Evolutionary conservation across 2,113 vertebrate species (phyloP), one percentile per base, ranked within the genome.

Genomic region (Psilopsiagon aymara): DNA sequence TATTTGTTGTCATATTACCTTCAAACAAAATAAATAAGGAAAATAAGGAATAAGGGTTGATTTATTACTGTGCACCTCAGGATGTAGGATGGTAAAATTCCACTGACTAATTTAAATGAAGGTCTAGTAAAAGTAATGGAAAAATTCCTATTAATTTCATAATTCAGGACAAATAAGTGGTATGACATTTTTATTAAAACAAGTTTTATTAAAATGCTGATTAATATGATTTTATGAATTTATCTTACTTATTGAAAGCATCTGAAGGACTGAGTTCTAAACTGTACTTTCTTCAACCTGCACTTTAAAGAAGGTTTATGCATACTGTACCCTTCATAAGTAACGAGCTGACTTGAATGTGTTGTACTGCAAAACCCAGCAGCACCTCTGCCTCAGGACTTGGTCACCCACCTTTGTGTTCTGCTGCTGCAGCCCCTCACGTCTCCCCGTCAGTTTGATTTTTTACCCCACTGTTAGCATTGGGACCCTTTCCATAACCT

Each of bases 11-110:
- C 71, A 71, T 29, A 78, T 81, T 90, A 86, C 47, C 77, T 94
- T 94, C 80, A 83, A 82, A 92, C 66, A 93, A 83, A 82, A 92
- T 62, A 92, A 94, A 67, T 67, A 93, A 88, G 80, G 46, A 92
- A 89, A 87, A 62, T 52, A 86, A 68, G 44, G 10, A 89, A 66
- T 57, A 86, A 68, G n/a, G 9, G 17, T 4, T 86, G 86, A 88
- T 93, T 90, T 90, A 92, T 71, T 68, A 57, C 33, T 41, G 7
- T 17, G 28, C 60, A 46, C 80, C 69, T 90, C 5, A 0, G 21
- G 52, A n/a, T 76, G 66, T 5, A 62, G 52, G 69, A 52, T 13
- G 33, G 33, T 43, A 64, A 64, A 86, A 92, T 83, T 92, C 73
- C 81, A 85, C 59, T 63, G n/a, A 41, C 25, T 66, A 70, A 23